phyloP scores from a whole-genome alignment of 1,140 invertebrate genomes.

The Pseudobourletiella spinata region DNA sequence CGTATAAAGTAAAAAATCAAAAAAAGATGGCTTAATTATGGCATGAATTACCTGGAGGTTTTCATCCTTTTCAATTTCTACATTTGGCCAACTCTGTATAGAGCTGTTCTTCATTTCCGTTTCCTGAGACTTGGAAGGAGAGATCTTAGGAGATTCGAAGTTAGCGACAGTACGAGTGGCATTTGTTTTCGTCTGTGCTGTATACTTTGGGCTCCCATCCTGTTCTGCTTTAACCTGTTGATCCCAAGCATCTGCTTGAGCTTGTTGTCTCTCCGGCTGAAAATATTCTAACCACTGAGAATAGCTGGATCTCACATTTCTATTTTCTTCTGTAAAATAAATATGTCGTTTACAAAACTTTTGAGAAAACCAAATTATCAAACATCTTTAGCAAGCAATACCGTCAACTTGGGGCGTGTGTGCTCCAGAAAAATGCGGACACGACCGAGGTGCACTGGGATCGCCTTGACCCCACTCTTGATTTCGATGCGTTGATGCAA shows the following conservation, averaged over 20 bases:
- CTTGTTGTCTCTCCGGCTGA: slow-evolving; percentile 9
- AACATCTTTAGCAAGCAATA: too few species aligned
- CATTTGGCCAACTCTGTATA: not conserved
- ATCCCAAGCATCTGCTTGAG: slow-evolving; percentile 4
- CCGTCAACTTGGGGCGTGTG: too few species aligned
- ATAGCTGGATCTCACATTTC: not conserved
- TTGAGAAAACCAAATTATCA: too few species aligned
- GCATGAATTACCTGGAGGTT: too few species aligned
- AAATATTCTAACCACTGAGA: slow-evolving; percentile 8
- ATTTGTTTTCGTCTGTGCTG: not conserved
- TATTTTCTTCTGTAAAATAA: not conserved
- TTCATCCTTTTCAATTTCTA: not conserved
- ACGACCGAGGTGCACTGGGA: not conserved
- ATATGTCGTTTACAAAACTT: too few species aligned
- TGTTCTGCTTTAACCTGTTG: not conserved
- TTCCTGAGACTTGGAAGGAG: too few species aligned
- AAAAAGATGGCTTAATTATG: too few species aligned
- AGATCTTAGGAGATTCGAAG: too few species aligned
- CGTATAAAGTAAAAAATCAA: too few species aligned
- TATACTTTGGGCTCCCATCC: not conserved
- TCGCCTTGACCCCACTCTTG: not conserved
- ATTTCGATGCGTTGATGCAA: too few species aligned
- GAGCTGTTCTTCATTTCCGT: not conserved
- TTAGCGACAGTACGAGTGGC: too few species aligned
- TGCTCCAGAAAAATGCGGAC: too few species aligned